phyloP scores from a whole-genome alignment of 2,113 vertebrate species.

The Perognathus longimembris region DNA sequence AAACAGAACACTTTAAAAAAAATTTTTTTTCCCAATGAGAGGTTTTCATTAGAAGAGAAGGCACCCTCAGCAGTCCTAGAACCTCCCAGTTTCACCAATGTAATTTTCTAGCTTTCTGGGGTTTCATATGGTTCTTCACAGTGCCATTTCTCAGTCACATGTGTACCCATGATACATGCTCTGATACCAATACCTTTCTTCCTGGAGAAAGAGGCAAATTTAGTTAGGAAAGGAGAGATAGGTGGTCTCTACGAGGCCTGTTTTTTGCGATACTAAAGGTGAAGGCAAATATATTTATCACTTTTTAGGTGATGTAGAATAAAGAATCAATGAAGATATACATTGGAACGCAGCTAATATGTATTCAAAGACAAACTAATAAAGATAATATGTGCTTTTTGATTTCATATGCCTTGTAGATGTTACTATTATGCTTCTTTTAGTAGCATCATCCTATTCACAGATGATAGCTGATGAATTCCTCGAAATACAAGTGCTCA shows the following conservation, averaged over 20 bases:
- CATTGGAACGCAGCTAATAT: neutral
- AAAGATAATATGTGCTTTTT: neutral
- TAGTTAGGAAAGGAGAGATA: neutral
- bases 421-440: neutral
- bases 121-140: neutral
- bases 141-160: neutral
- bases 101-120: neutral
- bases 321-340: neutral
- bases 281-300: neutral
- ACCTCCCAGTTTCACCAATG: neutral
- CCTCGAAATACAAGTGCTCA: neutral
- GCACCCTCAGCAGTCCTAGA: neutral
- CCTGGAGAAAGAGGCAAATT: neutral
- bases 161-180: neutral
- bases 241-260: neutral
- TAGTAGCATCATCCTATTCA: neutral
- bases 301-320: neutral
- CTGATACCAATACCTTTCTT: neutral
- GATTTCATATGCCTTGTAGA: neutral
- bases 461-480: neutral
- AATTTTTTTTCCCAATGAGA: neutral
- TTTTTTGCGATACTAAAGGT: neutral
- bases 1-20: neutral
- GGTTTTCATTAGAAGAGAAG: neutral
- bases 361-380: neutral